phyloP scores from a whole-genome alignment of 2,113 vertebrate species.

The zebrafish (Danio rerio) region GRCz12tu NC_133199.1:23273501-23274000 shows the following conservation, averaged over 20 bases:
- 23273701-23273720: no score
- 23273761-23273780: slow-evolving; percentile 33
- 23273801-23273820: slow-evolving; percentile 49
- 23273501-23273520: no score
- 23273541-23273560: no score
- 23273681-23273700: no score
- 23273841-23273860: slow-evolving; percentile 53
- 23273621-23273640: no score
- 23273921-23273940: neutral
- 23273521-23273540: no score
- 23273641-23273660: no score
- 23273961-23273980: neutral
- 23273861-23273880: neutral
- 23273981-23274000: no score
- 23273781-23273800: slow-evolving; percentile 43
- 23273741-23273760: slow-evolving; percentile 16
- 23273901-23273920: neutral
- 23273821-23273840: slow-evolving; percentile 47
- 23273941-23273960: neutral
- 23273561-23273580: no score
- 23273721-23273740: slow-evolving; percentile 11
- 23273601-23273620: no score
- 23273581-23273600: no score
- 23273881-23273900: neutral
- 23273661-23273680: no score